phyloP scores from a whole-genome alignment of 2,113 vertebrate species.

The Archocentrus centrarchus region DNA sequence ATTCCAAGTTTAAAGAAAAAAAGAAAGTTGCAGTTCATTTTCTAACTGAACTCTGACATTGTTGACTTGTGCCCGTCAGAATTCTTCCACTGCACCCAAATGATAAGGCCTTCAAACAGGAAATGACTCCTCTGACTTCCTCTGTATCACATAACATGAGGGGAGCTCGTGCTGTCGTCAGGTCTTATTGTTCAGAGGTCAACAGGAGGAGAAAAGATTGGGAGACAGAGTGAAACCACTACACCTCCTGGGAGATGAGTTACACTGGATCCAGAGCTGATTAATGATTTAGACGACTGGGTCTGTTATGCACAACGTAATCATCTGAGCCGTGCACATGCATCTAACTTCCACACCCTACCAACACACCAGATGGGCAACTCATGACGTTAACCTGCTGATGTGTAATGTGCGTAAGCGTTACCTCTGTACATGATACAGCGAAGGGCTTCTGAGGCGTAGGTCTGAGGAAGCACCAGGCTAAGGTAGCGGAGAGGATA shows the following conservation, averaged over 20 bases:
- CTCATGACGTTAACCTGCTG: conserved; percentile 4
- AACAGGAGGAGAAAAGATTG: conserved; percentile 19
- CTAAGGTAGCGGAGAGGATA: conserved; percentile 83
- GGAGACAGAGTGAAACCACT: conserved; percentile 21
- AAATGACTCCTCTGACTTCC: conserved; percentile 51
- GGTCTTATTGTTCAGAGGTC: conserved; percentile 35
- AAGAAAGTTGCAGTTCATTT: not conserved
- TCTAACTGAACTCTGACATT: not conserved
- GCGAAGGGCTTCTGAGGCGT: conserved; percentile 82
- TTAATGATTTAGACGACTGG: conserved; percentile 55
- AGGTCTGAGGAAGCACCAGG: conserved; percentile 83
- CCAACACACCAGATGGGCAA: not conserved
- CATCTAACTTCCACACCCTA: not conserved
- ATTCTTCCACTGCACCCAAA: not conserved
- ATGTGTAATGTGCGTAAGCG: conserved; percentile 9
- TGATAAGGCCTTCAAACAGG: conserved; percentile 32
- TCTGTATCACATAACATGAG: conserved; percentile 45
- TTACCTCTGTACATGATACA: conserved; percentile 85
- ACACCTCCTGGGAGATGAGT: conserved; percentile 34
- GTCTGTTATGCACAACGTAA: not conserved
- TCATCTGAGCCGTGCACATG: not conserved
- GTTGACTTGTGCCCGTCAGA: not conserved
- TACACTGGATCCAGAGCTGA: conserved; percentile 38
- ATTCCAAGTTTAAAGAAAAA: not conserved
- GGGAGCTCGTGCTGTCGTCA: not conserved